Evolutionary conservation across 2,113 vertebrate species (phyloP), one percentile per base, ranked within the genome.

Genomic region (Diglossa brunneiventris): DNA sequence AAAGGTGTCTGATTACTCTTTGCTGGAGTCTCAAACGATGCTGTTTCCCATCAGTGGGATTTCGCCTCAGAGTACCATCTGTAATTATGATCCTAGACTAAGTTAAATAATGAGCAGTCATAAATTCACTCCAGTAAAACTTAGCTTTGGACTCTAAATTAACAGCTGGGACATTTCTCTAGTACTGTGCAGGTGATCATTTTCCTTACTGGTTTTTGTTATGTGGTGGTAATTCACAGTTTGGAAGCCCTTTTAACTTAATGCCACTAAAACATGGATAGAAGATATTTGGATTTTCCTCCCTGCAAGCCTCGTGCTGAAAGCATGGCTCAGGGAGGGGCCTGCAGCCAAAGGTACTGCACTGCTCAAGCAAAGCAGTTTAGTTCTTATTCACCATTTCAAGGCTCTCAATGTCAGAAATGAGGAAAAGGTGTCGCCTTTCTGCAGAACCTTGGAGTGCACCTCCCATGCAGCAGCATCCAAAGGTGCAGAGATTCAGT

Each of bases 1-100:
- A 85, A 96, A 75, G 87, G 94, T 88, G 73, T 96, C 93, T 96
- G 97, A 97, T 94, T 96, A 96, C 96, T 94, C 94, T 90, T 87
- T 89, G 89, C 89, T 87, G 90, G 94, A 89, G 81, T 89, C 95
- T 92, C n/a, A 37, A 35, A 79, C 15, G 87, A 91, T 81, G 89
- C 77, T 83, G 44, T 56, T 80, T 77, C 35, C 89, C 89, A 76
- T 95, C 89, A 93, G 95, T 63, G 81, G 96, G 97, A 92, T 94
- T 92, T 91, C 67, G 11, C 77, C 75, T 95, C 83, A 19, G 77
- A 82, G 87, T 94, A 93, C 91, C 64, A 61, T 94, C 94, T 97
- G 95, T 97, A 97, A 97, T 96, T 97, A 97, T 55, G 81, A 97
- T 76, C 62, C 89, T 83, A 83, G 91, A 47, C 93, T 86, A 95